Conservation (phyloP, 2,797 vertebrate species). For the Lacerta viridis region DNA sequence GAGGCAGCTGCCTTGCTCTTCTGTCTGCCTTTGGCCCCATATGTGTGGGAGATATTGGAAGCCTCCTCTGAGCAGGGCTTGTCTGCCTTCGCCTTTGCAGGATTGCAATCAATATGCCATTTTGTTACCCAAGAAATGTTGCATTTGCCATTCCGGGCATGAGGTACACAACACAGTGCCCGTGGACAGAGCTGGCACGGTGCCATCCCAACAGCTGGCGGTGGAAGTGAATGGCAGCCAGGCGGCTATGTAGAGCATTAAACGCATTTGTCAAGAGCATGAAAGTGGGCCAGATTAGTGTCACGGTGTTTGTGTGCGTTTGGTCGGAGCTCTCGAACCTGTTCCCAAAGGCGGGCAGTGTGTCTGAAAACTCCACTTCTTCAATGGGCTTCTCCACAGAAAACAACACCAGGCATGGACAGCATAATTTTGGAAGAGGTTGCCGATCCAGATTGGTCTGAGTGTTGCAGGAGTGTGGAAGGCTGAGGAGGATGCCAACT, state of each 20-base stretch:
- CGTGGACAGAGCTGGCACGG: constrained; percentile 20
- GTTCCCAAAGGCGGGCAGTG: neutral
- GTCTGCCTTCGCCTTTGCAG: no score
- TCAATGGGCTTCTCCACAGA: constrained; percentile 1
- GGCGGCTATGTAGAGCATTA: constrained; percentile 58
- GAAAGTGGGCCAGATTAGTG: constrained; percentile 50
- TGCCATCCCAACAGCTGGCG: constrained; percentile 72
- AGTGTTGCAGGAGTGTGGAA: neutral
- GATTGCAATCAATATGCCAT: neutral
- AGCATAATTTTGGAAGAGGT: constrained; percentile 6
- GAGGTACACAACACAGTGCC: neutral
- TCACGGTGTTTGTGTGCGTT: constrained; percentile 28
- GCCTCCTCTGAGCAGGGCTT: no score
- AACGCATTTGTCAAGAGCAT: constrained; percentile 65
- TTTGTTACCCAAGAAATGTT: neutral
- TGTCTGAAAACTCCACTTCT: neutral
- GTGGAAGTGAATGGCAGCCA: constrained; percentile 57
- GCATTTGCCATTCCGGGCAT: neutral
- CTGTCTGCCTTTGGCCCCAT: no score
- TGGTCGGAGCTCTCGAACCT: constrained; percentile 40
- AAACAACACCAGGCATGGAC: neutral
- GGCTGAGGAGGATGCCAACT: rapidly evolving
- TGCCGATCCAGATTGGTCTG: constrained; percentile 2
- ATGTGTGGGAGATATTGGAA: no score
- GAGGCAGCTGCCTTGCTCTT: no score